Base-by-base conservation (phyloP, 1,140 invertebrate genomes). In the Subanguina moxae region DNA sequence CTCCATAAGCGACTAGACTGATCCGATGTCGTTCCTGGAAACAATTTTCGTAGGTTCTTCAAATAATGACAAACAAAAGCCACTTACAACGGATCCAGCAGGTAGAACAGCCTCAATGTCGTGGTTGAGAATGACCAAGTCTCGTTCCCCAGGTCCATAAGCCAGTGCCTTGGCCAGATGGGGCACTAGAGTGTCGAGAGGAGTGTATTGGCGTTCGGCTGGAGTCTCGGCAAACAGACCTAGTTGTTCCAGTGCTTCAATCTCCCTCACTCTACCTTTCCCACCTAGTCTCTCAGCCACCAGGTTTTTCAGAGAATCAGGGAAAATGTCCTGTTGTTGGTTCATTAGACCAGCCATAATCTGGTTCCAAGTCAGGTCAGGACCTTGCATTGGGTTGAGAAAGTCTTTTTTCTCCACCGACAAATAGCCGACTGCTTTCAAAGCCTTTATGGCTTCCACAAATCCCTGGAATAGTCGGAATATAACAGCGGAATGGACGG, bases 361-460 rank as follows among this genome's bases (percentile, higher is more conserved):
- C 80, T 92, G 88, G 79, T 91, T 88, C 95, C 95, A 99, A 5
- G 93, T 95, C 5, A 97, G 90, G 68, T 94, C 91, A 1, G 94
- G 94, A 64, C 94, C 95, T 67, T 76, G 73, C 76, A 90, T 90
- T 0, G 90, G 90, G 84, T 98, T 94, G 1, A 99, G 85, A 76
- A 88, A 87, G 0, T 94, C 89, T 85, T 93, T 89, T 9, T 89
- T 88, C 73, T 90, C 89, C 0, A 89, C 87, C 83, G 92, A 90
- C n/a, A 98, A 87, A 0, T 97, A 84, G 0, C 93, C 93, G 43
- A 97, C 85, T 57, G 89, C 85, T 78, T 94, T 89, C 64, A 99
- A 86, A 7, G 89, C 90, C 74, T 89, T 88, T 66, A 94, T 89
- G 1, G 90, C 90, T 75, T 94, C 89, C 0, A 90, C 87, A 82